Percentiles rank a stretch among this genome's conserved stretches.
These are phyloP conservation scores for Pristionchus exspectatus DNA, from an alignment of 2,888 invertebrate genomes.

Conservation along the genomic window DNA sequence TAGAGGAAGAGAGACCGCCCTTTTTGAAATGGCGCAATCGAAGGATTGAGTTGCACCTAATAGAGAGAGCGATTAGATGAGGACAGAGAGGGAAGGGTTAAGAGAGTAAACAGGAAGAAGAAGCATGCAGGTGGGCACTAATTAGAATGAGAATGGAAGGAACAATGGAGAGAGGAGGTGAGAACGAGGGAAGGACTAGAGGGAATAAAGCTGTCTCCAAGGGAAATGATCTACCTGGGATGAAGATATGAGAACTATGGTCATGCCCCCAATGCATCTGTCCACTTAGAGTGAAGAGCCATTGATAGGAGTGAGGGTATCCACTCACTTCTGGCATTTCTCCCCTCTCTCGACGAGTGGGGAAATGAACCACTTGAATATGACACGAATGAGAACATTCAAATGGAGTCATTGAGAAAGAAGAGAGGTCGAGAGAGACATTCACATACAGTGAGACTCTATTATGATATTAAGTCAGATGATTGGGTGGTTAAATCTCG, in stretches of 20 bases:
- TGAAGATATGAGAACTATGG: background rate
- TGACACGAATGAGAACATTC: constrained; percentile 19
- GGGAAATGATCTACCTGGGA: constrained; percentile 9
- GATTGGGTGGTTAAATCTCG: constrained; percentile 29
- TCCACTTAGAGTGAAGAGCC: constrained; percentile 33
- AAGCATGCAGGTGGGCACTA: constrained; percentile 38
- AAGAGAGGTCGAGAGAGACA: background rate
- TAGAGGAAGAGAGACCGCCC: background rate
- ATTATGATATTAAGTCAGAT: constrained; percentile 20
- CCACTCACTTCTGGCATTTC: constrained; percentile 11
- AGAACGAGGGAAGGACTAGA: constrained; percentile 34
- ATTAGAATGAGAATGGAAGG: constrained; percentile 38
- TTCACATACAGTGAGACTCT: background rate
- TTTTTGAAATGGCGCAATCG: constrained; percentile 37
- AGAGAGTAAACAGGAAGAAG: constrained; percentile 39
- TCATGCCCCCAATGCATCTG: background rate
- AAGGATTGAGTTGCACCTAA: constrained; percentile 42
- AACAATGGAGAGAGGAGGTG: constrained; percentile 29
- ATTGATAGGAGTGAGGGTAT: constrained; percentile 32
- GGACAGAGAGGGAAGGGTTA: constrained; percentile 6
- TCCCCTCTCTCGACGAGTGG: background rate
- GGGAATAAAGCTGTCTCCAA: constrained; percentile 15
- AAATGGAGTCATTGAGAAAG: background rate
- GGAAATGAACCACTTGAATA: constrained; percentile 24
- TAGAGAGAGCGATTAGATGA: constrained; percentile 17